Percentiles rank a stretch among this genome's conserved stretches.
These are phyloP conservation scores for Manduca sexta DNA, from an alignment of 1,140 invertebrate species.

Conservation along the genomic window DNA sequence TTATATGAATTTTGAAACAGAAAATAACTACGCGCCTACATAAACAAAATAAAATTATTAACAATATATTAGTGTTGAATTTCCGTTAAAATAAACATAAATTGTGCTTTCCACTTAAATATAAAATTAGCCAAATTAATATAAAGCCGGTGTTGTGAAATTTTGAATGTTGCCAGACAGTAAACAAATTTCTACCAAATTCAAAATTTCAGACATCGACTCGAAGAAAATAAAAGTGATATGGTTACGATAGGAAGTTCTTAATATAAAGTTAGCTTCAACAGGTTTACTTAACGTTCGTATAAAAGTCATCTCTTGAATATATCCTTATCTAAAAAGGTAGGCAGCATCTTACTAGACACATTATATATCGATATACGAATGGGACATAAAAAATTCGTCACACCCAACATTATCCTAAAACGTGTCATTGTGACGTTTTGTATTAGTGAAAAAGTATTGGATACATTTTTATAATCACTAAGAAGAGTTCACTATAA, in stretches of 20 bases:
- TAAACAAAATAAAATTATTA: conserved; percentile 71
- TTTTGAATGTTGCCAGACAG: conserved; percentile 40
- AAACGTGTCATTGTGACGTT: conserved; percentile 25
- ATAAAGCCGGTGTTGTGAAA: conserved; percentile 38
- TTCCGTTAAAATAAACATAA: conserved; percentile 63
- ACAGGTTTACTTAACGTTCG: conserved; percentile 69
- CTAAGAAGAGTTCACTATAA: conserved; percentile 43
- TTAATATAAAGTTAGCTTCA: conserved; percentile 66
- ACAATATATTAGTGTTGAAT: conserved; percentile 67
- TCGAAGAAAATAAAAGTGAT: conserved; percentile 39
- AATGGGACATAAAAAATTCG: conserved; percentile 22
- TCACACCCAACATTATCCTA: conserved; percentile 36
- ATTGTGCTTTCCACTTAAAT: conserved; percentile 65
- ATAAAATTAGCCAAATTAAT: conserved; percentile 69
- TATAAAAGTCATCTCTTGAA: conserved; percentile 70
- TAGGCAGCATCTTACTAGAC: conserved; percentile 58
- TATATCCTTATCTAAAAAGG: conserved; percentile 71
- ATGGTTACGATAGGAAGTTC: conserved; percentile 66
- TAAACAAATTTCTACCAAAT: conserved; percentile 28
- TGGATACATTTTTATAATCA: conserved; percentile 47
- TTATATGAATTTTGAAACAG: conserved; percentile 35
- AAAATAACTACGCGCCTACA: conserved; percentile 32
- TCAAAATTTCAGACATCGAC: conserved; percentile 16
- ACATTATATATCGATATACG: conserved; percentile 4
- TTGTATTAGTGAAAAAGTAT: conserved; percentile 51